Evolutionary conservation across 92 coral and sea anemone species (phyloP).

Genomic region (Metridium senile): DNA sequence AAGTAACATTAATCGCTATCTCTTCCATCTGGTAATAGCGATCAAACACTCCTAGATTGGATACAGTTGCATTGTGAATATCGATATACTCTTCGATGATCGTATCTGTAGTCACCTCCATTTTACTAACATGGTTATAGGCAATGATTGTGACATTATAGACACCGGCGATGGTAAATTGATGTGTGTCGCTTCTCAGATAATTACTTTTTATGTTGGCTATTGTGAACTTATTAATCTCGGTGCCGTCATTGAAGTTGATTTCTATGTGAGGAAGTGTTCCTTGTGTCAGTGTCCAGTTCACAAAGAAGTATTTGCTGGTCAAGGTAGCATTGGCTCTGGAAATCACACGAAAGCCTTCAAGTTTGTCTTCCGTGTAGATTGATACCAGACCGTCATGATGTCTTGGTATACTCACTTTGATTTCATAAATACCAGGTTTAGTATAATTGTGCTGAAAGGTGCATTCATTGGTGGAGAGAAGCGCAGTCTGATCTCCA

Average conservation of each 20-base stretch:
- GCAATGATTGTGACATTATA: slow-evolving; percentile 17
- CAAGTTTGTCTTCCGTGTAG: slow-evolving; percentile 37
- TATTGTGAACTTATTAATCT: not conserved
- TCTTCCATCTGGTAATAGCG: slow-evolving; percentile 57
- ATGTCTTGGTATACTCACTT: slow-evolving; percentile 26
- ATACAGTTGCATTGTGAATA: slow-evolving; percentile 20
- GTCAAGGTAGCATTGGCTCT: slow-evolving; percentile 17
- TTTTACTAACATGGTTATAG: slow-evolving; percentile 11
- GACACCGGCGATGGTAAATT: slow-evolving; percentile 39
- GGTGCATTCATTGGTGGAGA: slow-evolving; percentile 33
- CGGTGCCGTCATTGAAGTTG: slow-evolving; percentile 42
- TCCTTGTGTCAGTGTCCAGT: slow-evolving; percentile 53
- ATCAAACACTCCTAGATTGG: slow-evolving; percentile 45
- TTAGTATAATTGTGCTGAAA: slow-evolving; percentile 46
- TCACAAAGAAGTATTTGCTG: slow-evolving; percentile 25
- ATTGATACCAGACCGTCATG: slow-evolving; percentile 10
- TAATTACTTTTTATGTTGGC: slow-evolving; percentile 6
- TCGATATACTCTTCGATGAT: slow-evolving; percentile 47
- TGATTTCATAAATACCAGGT: slow-evolving; percentile 55
- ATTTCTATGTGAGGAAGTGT: slow-evolving; percentile 35
- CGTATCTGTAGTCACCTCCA: slow-evolving; percentile 24
- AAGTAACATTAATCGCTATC: slow-evolving; percentile 28
- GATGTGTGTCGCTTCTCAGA: slow-evolving; percentile 29
- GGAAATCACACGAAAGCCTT: slow-evolving; percentile 19
- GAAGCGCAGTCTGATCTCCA: slow-evolving; percentile 48